These are phyloP conservation scores for Drosophila eugracilis DNA, from an alignment of 1,140 invertebrate species.

Conservation along the genomic window DNA sequence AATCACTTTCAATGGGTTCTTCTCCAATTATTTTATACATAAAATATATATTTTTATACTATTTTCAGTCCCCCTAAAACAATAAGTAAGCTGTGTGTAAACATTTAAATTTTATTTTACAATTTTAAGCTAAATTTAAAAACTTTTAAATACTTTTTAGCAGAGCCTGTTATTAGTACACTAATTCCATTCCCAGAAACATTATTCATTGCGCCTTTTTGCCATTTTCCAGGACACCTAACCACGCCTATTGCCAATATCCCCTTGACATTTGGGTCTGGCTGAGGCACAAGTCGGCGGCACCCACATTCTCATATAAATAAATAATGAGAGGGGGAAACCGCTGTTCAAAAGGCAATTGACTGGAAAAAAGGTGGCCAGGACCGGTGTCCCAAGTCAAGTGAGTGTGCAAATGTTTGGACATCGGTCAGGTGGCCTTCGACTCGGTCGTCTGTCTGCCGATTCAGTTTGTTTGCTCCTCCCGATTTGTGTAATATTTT, in stretches of 20 bases:
- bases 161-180: no score
- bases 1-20: background rate
- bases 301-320: slow-evolving; percentile 51
- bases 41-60: no score
- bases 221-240: slow-evolving; percentile 14
- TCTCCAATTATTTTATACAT: no score
- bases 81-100: no score
- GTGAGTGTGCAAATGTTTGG: slow-evolving; percentile 56
- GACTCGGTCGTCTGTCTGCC: background rate
- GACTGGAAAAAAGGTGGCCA: slow-evolving; percentile 62
- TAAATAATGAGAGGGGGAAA: slow-evolving; percentile 56
- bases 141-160: no score
- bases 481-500: slow-evolving; percentile 56
- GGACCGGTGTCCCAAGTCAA: slow-evolving; percentile 41
- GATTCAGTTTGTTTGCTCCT: slow-evolving; percentile 25
- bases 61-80: no score
- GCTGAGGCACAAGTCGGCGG: background rate
- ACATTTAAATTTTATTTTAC: no score
- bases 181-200: no score
- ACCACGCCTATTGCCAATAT: slow-evolving; percentile 11
- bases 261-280: slow-evolving; percentile 24
- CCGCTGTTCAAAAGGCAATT: slow-evolving; percentile 58
- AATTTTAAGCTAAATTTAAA: no score
- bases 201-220: background rate
- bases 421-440: slow-evolving; percentile 46